Evolutionary conservation across 2,797 vertebrate genomes (phyloP), one percentile per base, ranked within the genome.

Genomic region (Oryzias dopingdopingensis): DNA sequence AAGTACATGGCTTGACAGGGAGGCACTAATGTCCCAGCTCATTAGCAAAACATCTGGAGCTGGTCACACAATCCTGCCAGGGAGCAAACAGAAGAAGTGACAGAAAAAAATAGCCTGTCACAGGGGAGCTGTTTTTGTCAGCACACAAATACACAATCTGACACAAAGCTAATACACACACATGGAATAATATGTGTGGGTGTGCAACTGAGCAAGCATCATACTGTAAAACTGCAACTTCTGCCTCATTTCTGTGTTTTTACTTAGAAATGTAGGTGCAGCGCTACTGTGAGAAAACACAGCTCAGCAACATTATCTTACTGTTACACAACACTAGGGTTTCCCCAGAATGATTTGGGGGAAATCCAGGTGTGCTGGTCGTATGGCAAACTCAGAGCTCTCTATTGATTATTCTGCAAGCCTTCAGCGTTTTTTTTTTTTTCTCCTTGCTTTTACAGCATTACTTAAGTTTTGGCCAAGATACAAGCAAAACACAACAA

Each of bases 1-100:
- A 66, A 68, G 58, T 65, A 52, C 47, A 59, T 47, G 52, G 48
- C 53, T 55, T 69, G 80, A 80, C 63, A 79, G 71, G 61, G 74
- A 72, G 70, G 62, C 70, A 72, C 56, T 71, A 73, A 76, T 67
- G 78, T 77, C 80, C 67, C 42, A 56, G 77, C 67, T 83, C 72
- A 79, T 84, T 87, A 82, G 62, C 23, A 20, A 63, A 76, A 74
- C 81, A 80, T 86, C 80, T 86, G 74, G 79, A 84, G 67, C 18
- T 66, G 80, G 79, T 84, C 75, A 78, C 68, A 79, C 66, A 63
- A 65, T 74, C 65, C 68, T 76, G 61, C 65, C 56, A 67, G 40
- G 59, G 67, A 71, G 63, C 64, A 76, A 83, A 71, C 61, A 66
- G 52, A 62, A 50, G 57, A 80, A 72, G 23, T 55, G 63, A 59